These are phyloP conservation scores for Osmerus mordax DNA, from an alignment of 2,113 vertebrate genomes.

Conservation along the genomic window DNA sequence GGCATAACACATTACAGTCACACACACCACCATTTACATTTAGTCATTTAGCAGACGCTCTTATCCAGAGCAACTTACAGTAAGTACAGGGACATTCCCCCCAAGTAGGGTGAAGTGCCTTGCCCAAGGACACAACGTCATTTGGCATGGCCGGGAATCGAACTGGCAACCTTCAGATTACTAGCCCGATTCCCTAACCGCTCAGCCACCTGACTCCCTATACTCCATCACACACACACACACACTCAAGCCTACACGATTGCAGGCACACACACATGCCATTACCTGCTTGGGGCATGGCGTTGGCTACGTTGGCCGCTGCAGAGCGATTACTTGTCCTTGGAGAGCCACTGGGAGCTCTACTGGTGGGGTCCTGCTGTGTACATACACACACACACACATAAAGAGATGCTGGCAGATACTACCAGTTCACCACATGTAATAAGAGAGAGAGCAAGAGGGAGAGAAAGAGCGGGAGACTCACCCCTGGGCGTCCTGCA, in stretches of 20 bases:
- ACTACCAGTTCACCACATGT: too few relatives aligned
- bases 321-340: slow-evolving; percentile 89
- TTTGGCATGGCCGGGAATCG: too few relatives aligned
- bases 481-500: slow-evolving; percentile 93
- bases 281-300: slow-evolving; percentile 86
- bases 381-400: slow-evolving; percentile 1
- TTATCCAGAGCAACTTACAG: too few relatives aligned
- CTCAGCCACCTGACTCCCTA: too few relatives aligned
- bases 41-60: too few relatives aligned
- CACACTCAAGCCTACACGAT: background rate
- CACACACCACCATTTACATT: background rate
- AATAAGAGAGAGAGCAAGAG: background rate
- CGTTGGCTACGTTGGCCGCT: slow-evolving; percentile 86
- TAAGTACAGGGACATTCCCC: too few relatives aligned
- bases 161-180: too few relatives aligned
- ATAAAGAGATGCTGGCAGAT: too few relatives aligned
- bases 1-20: slow-evolving; percentile 3
- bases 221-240: background rate
- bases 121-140: too few relatives aligned
- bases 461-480: slow-evolving; percentile 52
- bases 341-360: slow-evolving; percentile 89
- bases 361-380: slow-evolving; percentile 81
- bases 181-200: too few relatives aligned
- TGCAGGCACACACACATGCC: slow-evolving; percentile 56
- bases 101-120: too few relatives aligned